Evolutionary conservation across 1,140 invertebrate species (phyloP).

Genomic region (Aphelenchoides avenae): DNA sequence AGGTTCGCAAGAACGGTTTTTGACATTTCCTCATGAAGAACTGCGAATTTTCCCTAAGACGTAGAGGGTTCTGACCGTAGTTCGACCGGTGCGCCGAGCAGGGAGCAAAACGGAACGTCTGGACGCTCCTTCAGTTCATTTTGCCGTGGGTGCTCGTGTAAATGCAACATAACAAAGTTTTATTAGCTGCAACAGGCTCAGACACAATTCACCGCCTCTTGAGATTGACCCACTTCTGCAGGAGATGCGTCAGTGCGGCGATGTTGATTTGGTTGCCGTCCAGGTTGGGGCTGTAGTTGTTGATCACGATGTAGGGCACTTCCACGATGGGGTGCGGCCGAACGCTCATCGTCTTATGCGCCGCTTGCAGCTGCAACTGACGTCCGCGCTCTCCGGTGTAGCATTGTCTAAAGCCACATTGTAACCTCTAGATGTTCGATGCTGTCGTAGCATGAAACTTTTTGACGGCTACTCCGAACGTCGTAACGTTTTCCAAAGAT

Average conservation of each 20-base stretch:
- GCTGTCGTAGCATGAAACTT: not conserved
- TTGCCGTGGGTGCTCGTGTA: not conserved
- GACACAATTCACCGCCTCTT: too few species aligned
- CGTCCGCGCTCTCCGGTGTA: slow-evolving; percentile 48
- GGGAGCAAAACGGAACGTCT: too few species aligned
- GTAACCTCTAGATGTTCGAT: not conserved
- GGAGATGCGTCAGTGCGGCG: slow-evolving; percentile 43
- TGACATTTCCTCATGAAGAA: too few species aligned
- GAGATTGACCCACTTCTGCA: slow-evolving; percentile 55
- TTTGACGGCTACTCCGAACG: not conserved
- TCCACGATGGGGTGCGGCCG: slow-evolving; percentile 54
- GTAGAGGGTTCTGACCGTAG: too few species aligned
- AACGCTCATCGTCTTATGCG: slow-evolving; percentile 49
- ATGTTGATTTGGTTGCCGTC: slow-evolving; percentile 56
- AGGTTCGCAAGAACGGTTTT: too few species aligned
- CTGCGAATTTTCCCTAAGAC: too few species aligned
- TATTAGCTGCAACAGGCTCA: too few species aligned
- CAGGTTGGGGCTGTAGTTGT: slow-evolving; percentile 51
- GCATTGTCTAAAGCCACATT: slow-evolving; percentile 35
- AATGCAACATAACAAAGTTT: not conserved
- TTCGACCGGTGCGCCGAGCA: too few species aligned
- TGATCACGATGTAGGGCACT: slow-evolving; percentile 55
- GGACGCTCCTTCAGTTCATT: too few species aligned
- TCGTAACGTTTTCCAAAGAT: slow-evolving; percentile 1
- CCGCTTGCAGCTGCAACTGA: slow-evolving; percentile 53